Percentiles rank a stretch among this genome's conserved stretches.
Evolutionary conservation across 2,888 invertebrate genomes (phyloP).

Genomic region (Zelleria hepariella): DNA sequence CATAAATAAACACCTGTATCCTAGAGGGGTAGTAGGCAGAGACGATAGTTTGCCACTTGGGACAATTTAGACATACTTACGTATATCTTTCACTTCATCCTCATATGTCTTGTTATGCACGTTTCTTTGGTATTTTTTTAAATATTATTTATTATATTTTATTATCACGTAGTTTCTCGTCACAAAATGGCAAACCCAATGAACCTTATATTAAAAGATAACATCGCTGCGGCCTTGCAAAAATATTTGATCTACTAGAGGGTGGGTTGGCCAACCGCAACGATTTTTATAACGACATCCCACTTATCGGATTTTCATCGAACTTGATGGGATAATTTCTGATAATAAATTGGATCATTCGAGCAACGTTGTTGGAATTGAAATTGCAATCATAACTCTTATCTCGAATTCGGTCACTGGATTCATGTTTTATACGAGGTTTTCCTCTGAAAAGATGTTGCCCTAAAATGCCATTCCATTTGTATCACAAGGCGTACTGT

Average conservation of each 20-base stretch:
- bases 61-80: too few relatives aligned
- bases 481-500: background rate
- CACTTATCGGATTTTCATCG: background rate
- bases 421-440: background rate
- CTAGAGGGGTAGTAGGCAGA: too few relatives aligned
- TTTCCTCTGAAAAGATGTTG: too few relatives aligned
- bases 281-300: background rate
- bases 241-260: slow-evolving; percentile 41
- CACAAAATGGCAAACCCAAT: slow-evolving; percentile 10
- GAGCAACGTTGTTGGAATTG: background rate
- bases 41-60: too few relatives aligned
- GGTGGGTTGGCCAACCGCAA: slow-evolving; percentile 19
- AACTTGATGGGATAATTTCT: background rate
- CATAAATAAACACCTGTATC: too few relatives aligned
- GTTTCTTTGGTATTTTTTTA: background rate
- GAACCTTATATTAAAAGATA: slow-evolving; percentile 45
- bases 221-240: slow-evolving; percentile 40
- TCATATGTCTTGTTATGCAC: too few relatives aligned
- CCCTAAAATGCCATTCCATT: background rate
- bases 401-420: background rate
- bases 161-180: background rate
- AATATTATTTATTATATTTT: background rate
- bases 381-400: background rate
- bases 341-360: background rate
- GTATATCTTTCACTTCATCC: too few relatives aligned